Evolutionary conservation across 2,113 vertebrate species (phyloP).

Genomic region (Mugil cephalus): DNA sequence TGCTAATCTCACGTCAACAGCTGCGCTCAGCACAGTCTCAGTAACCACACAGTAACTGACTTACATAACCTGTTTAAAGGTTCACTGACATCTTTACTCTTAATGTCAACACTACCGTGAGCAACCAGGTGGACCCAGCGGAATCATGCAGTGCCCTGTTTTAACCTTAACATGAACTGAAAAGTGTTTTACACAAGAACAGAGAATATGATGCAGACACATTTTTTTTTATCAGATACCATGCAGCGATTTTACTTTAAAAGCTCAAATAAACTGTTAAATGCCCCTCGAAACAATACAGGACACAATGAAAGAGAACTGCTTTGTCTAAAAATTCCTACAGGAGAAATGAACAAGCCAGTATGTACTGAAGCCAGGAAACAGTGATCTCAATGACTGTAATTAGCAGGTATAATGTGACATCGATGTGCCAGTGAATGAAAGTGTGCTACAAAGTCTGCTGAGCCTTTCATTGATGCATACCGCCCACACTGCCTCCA

Average conservation of each 20-base stretch:
- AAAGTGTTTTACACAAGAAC: background rate
- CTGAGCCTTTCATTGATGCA: background rate
- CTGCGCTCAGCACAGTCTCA: constrained; percentile 12
- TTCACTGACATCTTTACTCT: constrained; percentile 18
- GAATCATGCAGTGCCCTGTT: background rate
- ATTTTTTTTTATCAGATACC: too few relatives aligned
- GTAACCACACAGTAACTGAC: too few relatives aligned
- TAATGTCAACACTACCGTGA: constrained; percentile 10
- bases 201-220: background rate
- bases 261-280: background rate
- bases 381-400: constrained; percentile 11
- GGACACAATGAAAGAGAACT: background rate
- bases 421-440: background rate
- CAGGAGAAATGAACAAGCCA: background rate
- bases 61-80: constrained; percentile 49
- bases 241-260: background rate
- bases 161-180: background rate
- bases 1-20: constrained; percentile 38
- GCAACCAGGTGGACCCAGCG: background rate
- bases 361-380: background rate
- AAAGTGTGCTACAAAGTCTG: background rate
- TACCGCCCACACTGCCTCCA: background rate
- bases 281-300: background rate
- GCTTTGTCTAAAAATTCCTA: background rate
- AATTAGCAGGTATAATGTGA: constrained; percentile 15